Percentiles rank a stretch among this genome's conserved stretches.
These are phyloP conservation scores for Pterocles orientalis DNA, from an alignment of 2,113 vertebrate species.

Conservation along the genomic window DNA sequence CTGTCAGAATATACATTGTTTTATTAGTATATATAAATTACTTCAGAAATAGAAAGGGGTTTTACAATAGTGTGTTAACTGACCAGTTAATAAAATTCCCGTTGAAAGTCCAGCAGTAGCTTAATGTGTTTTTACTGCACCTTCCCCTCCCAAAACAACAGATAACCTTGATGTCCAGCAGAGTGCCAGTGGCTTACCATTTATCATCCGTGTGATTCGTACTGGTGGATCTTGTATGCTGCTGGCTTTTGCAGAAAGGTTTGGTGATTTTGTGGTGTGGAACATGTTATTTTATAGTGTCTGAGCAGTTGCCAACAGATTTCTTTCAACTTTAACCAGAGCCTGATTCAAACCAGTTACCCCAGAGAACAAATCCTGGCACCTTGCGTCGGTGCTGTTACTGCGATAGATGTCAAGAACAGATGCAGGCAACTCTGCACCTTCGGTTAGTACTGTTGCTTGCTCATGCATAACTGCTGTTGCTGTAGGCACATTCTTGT, in stretches of 20 bases:
- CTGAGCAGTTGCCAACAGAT: slow-evolving; percentile 3
- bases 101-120: neutral
- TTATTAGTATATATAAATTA: neutral
- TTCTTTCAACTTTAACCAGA: slow-evolving; percentile 1
- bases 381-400: neutral
- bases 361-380: neutral
- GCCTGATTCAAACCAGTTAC: neutral
- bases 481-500: neutral
- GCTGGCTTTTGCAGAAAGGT: slow-evolving; percentile 10
- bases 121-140: neutral
- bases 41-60: neutral
- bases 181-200: neutral
- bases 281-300: neutral
- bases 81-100: neutral
- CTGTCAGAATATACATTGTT: neutral
- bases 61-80: neutral
- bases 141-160: neutral
- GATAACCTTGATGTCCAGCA: neutral
- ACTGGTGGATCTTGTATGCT: neutral
- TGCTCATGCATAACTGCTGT: neutral
- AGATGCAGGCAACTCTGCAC: neutral
- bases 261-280: slow-evolving; percentile 44
- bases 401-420: neutral
- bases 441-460: neutral
- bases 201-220: neutral